A percentile compares a stretch with the other conserved stretches of the same genome.
These are phyloP conservation scores for Gnatocerus cornutus DNA, from an alignment of 2,888 invertebrate species.

Conservation along the genomic window DNA sequence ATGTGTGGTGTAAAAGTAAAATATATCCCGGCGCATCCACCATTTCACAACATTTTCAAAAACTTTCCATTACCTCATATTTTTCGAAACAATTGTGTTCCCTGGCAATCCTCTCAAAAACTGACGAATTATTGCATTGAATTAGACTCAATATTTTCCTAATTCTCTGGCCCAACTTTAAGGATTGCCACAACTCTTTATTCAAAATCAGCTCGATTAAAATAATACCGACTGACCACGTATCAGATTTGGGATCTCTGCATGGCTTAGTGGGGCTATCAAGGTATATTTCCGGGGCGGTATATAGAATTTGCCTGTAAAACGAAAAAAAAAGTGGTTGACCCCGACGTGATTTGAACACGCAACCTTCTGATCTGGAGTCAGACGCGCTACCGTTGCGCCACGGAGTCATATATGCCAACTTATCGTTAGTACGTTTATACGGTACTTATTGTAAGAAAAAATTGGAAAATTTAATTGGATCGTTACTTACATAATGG, in stretches of 20 bases:
- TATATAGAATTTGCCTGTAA: slow-evolving; percentile 52
- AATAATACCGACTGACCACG: slow-evolving; percentile 96
- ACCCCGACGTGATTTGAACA: slow-evolving; percentile 98
- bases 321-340: slow-evolving; percentile 70
- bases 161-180: slow-evolving; percentile 84
- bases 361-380: slow-evolving; percentile 99
- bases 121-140: slow-evolving; percentile 73
- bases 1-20: too few relatives aligned
- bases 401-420: slow-evolving; percentile 82
- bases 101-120: slow-evolving; percentile 83
- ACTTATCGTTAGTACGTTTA: neutral
- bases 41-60: neutral
- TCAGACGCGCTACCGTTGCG: slow-evolving; percentile 99
- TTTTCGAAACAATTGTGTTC: slow-evolving; percentile 82
- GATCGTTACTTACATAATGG: slow-evolving; percentile 79
- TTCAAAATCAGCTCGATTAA: slow-evolving; percentile 85
- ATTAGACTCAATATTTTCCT: slow-evolving; percentile 83
- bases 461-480: slow-evolving; percentile 14
- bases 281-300: slow-evolving; percentile 87
- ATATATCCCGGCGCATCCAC: too few relatives aligned
- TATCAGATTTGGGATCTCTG: slow-evolving; percentile 85
- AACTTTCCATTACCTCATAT: slow-evolving; percentile 74
- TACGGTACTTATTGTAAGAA: slow-evolving; percentile 30
- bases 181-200: slow-evolving; percentile 80
- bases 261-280: slow-evolving; percentile 72